Evolutionary conservation across 2,888 invertebrate species (phyloP), one percentile per base, ranked within the genome.

Genomic region (Lymantria monacha): DNA sequence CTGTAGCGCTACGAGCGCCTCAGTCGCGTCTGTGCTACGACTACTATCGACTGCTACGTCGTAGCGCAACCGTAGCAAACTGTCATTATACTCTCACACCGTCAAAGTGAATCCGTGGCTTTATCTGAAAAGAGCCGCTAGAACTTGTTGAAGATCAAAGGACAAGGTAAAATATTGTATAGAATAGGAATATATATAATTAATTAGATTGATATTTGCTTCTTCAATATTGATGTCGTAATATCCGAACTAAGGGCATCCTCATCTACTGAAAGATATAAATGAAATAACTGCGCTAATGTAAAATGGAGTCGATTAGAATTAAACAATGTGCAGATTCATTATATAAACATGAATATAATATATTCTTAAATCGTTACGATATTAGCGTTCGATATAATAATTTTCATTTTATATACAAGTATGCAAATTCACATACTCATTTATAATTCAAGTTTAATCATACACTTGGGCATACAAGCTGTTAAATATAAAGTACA

Each of bases 1-100:
- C 58, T 69, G 79, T 79, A 81, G 74, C 75, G 79, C 80, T 85
- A 83, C 84, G 79, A 74, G 70, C 76, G 76, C 68, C 69, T 84
- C 86, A 90, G 90, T 90, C 84, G 81, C 76, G 74, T 73, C 69
- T 76, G 76, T 75, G 79, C 85, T 84, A 83, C 88, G 83, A 74
- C 66, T 66, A 67, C 74, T 67, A 72, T 67, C 69, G 76, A 81
- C 78, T 74, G 85, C 87, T 88, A 88, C 87, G 84, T 62, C 81
- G 85, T 89, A 87, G 84, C 81, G 63, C 54, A 52, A 63, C 61
- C 61, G 57, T 46, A 57, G 57, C 69, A 69, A 70, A 69, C 66
- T 65, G 65, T 67, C 64, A 69, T 57, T 63, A 55, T 53, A 64
- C 51, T 70, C 59, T 46, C 43, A 60, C 56, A 67, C 69, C 70